Conservation (phyloP, 2,113 vertebrate species). For the Syngnathoides biaculeatus region DNA sequence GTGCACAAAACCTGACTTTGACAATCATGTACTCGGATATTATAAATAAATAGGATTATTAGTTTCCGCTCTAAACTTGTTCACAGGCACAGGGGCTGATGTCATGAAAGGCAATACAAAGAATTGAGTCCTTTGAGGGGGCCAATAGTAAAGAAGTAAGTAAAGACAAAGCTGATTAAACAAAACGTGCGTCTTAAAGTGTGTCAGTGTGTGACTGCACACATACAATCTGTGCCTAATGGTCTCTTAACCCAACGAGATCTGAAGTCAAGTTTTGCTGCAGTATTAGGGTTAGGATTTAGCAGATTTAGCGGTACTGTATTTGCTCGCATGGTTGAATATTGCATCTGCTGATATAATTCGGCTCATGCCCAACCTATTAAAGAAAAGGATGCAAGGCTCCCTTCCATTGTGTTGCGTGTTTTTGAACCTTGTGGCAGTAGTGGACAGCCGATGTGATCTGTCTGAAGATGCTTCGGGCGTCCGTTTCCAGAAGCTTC, state of each 20-base stretch:
- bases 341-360: background rate
- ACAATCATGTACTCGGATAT: conserved; percentile 1
- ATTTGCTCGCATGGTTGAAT: conserved; percentile 35
- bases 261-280: conserved; percentile 63
- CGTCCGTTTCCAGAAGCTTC: conserved; percentile 71
- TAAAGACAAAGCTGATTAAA: conserved; percentile 15
- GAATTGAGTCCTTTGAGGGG: conserved; percentile 13
- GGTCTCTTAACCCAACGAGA: conserved; percentile 53
- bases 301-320: conserved; percentile 40
- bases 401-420: background rate
- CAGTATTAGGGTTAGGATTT: conserved; percentile 61
- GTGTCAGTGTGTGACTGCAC: conserved; percentile 59
- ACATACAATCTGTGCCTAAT: conserved; percentile 45
- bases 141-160: conserved; percentile 13
- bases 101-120: conserved; percentile 32
- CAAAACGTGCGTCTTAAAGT: conserved; percentile 26
- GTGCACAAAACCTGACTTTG: conserved; percentile 1
- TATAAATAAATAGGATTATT: conserved; percentile 27
- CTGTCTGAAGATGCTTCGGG: conserved; percentile 76
- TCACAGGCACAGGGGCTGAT: conserved; percentile 8
- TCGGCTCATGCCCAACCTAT: conserved; percentile 19
- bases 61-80: conserved; percentile 22
- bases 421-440: conserved; percentile 72
- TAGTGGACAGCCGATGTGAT: conserved; percentile 78
- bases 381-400: background rate